Conservation (phyloP, 1,140 invertebrate species). For the Trachymyrmex cornetzi region DNA sequence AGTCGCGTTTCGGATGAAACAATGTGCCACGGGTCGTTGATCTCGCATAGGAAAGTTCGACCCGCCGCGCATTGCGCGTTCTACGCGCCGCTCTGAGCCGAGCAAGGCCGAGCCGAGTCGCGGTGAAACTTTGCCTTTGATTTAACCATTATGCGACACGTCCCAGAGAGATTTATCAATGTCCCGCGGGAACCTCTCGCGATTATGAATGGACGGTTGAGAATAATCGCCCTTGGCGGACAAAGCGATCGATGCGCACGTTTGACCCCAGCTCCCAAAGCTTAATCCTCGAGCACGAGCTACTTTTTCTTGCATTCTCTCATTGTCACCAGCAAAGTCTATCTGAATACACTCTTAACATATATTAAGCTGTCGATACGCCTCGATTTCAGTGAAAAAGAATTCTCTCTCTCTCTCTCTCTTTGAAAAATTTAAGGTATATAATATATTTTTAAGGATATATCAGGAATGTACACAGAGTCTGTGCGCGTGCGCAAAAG, state of each 20-base stretch:
- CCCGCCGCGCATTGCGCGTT: slow-evolving; percentile 5
- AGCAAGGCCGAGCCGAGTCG: slow-evolving; percentile 26
- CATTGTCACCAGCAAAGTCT: slow-evolving; percentile 14
- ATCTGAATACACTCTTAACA: not conserved
- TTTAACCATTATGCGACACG: slow-evolving; percentile 63
- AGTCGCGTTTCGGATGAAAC: slow-evolving; percentile 73
- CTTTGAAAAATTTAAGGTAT: not conserved
- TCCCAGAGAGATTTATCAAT: slow-evolving; percentile 55
- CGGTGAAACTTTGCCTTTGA: slow-evolving; percentile 58
- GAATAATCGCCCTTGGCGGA: slow-evolving; percentile 59
- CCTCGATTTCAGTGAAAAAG: not conserved
- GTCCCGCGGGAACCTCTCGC: slow-evolving; percentile 41
- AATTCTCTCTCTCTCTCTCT: not conserved
- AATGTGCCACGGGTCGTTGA: slow-evolving; percentile 73
- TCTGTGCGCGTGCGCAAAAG: too few relatives aligned
- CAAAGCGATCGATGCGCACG: slow-evolving; percentile 62
- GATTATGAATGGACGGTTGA: slow-evolving; percentile 61
- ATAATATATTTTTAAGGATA: not conserved
- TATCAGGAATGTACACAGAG: too few relatives aligned
- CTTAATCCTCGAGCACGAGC: slow-evolving; percentile 43
- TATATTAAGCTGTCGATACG: slow-evolving; percentile 13
- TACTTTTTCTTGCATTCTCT: slow-evolving; percentile 34
- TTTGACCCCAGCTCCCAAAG: slow-evolving; percentile 40
- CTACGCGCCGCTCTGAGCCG: not conserved
- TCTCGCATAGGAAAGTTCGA: slow-evolving; percentile 64